These are phyloP conservation scores for Cryptoprocta ferox DNA, from an alignment of 2,797 vertebrate genomes.

Conservation along the genomic window DNA sequence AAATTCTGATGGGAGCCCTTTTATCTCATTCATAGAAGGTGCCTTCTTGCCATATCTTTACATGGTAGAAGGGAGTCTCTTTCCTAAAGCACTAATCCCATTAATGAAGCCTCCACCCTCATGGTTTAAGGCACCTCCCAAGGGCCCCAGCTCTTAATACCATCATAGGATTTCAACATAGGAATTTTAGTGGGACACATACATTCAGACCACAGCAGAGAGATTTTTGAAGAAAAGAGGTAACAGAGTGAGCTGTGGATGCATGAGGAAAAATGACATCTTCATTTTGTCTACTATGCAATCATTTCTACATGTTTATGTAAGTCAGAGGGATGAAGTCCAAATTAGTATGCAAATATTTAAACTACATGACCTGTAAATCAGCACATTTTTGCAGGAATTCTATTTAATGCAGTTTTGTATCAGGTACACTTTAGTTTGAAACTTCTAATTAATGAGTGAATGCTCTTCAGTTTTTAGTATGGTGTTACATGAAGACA, in stretches of 20 bases:
- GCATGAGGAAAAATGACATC: not conserved
- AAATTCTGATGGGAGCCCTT: not conserved
- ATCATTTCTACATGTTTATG: not conserved
- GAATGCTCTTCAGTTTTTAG: not conserved
- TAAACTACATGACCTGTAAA: not conserved
- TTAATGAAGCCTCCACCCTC: not conserved
- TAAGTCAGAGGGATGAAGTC: not conserved
- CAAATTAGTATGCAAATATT: not conserved
- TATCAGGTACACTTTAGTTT: not conserved
- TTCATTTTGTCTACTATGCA: not conserved
- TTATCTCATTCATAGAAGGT: not conserved
- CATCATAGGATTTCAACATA: not conserved
- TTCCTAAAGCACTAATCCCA: not conserved
- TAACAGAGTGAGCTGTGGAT: not conserved
- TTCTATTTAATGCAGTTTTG: not conserved
- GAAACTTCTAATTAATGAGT: not conserved
- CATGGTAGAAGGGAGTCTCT: not conserved
- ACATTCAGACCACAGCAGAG: not conserved
- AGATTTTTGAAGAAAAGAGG: not conserved
- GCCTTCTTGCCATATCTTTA: not conserved
- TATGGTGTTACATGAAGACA: not conserved
- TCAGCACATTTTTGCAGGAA: not conserved
- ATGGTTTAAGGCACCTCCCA: not conserved
- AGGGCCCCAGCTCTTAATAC: not conserved
- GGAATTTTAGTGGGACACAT: not conserved